phyloP scores from a whole-genome alignment of 2,797 vertebrate species.

The Syngnathus acus region DNA sequence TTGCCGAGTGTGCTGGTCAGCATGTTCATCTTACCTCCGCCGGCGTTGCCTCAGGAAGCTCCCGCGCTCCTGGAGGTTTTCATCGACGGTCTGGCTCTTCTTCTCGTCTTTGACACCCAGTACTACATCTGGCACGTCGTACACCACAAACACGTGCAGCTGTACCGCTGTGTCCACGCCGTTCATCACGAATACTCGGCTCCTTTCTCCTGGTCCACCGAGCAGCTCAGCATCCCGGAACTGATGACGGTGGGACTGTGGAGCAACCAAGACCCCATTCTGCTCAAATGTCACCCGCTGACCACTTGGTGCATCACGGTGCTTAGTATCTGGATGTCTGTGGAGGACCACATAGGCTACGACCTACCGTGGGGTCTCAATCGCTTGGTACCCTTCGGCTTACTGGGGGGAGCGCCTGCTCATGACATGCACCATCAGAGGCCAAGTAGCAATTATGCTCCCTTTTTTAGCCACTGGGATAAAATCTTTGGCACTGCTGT shows the following conservation, averaged over 20 bases:
- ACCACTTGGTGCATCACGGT: slow-evolving; percentile 64
- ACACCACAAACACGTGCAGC: slow-evolving; percentile 64
- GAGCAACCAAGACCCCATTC: slow-evolving; percentile 65
- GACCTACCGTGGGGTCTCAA: slow-evolving; percentile 69
- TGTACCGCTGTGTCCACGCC: slow-evolving; percentile 69
- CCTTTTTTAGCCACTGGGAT: slow-evolving; percentile 77
- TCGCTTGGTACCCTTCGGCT: slow-evolving; percentile 64
- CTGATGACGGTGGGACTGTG: slow-evolving; percentile 69
- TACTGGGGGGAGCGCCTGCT: slow-evolving; percentile 66
- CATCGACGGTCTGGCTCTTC: slow-evolving; percentile 46
- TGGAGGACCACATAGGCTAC: slow-evolving; percentile 74
- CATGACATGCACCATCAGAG: slow-evolving; percentile 75
- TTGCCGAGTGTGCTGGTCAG: slow-evolving; percentile 47
- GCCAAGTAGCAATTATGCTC: slow-evolving; percentile 68
- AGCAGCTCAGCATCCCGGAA: slow-evolving; percentile 70
- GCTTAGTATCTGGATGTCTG: slow-evolving; percentile 70
- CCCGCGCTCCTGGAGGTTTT: slow-evolving; percentile 53
- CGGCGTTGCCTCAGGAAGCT: slow-evolving; percentile 45
- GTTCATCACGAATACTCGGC: slow-evolving; percentile 66
- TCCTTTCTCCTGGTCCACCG: slow-evolving; percentile 68
- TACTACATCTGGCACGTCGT: slow-evolving; percentile 67
- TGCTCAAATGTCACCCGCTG: slow-evolving; percentile 64
- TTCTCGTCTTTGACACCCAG: slow-evolving; percentile 69
- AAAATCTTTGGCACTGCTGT: slow-evolving; percentile 60
- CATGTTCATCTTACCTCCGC: slow-evolving; percentile 42